A percentile compares a stretch with the other conserved stretches of the same genome.
Conservation (phyloP, 2,888 invertebrate species). For the Tigriopus californicus region DNA sequence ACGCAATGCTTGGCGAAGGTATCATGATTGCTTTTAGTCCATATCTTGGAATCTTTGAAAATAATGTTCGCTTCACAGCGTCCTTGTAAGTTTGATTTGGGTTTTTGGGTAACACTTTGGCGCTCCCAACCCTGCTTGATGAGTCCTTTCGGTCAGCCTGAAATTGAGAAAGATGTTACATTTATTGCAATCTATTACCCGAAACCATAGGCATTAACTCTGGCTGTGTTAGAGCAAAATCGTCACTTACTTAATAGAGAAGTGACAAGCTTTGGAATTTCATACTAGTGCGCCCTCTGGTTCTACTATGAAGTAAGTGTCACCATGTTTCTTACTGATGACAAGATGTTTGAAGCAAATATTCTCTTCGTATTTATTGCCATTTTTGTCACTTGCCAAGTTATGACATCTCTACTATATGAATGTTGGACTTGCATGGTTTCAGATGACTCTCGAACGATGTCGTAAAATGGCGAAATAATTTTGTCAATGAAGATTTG, state of each 20-base stretch:
- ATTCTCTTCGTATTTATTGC: too few relatives aligned
- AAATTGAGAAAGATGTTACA: slow-evolving; percentile 20
- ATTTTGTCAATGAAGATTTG: too few relatives aligned
- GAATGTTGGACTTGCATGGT: too few relatives aligned
- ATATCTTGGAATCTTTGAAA: slow-evolving; percentile 67
- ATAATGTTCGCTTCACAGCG: slow-evolving; percentile 73
- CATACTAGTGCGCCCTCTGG: too few relatives aligned
- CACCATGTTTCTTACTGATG: too few relatives aligned
- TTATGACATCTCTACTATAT: too few relatives aligned
- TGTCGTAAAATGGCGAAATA: too few relatives aligned
- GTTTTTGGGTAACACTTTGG: slow-evolving; percentile 51
- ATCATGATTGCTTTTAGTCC: slow-evolving; percentile 26
- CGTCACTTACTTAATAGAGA: too few relatives aligned
- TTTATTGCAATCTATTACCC: not conserved
- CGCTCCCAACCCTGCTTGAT: slow-evolving; percentile 72
- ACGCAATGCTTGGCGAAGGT: not conserved
- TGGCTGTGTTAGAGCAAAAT: not conserved
- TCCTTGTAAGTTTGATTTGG: slow-evolving; percentile 74
- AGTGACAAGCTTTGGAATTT: too few relatives aligned
- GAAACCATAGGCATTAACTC: not conserved
- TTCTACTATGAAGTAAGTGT: not conserved
- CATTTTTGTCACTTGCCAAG: too few relatives aligned
- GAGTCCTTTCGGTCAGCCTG: slow-evolving; percentile 42
- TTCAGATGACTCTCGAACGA: too few relatives aligned
- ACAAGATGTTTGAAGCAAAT: too few relatives aligned